Evolutionary conservation across 2,888 invertebrate species (phyloP).

Genomic region (Rhopalosiphum nymphaeae): DNA sequence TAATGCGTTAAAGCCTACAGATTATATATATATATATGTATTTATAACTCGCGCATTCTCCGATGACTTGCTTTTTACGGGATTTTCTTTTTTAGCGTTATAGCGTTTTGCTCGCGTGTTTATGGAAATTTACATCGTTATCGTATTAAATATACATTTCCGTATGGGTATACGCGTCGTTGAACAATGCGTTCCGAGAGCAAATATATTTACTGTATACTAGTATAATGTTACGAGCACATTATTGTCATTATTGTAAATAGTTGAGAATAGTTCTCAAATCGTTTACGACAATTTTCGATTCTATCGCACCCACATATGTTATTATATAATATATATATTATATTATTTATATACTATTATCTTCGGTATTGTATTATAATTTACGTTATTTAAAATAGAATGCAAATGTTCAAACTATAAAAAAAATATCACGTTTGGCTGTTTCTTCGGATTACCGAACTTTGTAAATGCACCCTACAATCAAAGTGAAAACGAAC

Average conservation of each 20-base stretch:
- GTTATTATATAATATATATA: neutral
- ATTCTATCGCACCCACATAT: neutral
- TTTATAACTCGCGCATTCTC: neutral
- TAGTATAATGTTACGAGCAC: neutral
- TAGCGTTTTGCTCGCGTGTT: neutral
- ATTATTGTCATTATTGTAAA: neutral
- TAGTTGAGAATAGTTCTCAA: neutral
- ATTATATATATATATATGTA: neutral
- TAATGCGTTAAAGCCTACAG: neutral
- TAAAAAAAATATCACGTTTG: neutral
- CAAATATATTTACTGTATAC: neutral
- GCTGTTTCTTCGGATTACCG: neutral
- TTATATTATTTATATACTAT: neutral
- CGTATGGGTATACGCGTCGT: neutral
- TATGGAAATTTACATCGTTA: constrained; percentile 15
- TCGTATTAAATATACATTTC: neutral
- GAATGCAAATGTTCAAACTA: neutral
- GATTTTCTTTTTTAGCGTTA: neutral
- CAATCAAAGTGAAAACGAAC: constrained; percentile 6
- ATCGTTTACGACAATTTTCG: neutral
- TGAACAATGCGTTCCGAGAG: neutral
- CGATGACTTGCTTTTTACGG: constrained; percentile 23
- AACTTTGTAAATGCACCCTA: neutral
- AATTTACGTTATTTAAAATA: neutral
- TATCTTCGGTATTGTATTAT: neutral